phyloP scores from a whole-genome alignment of 1,140 invertebrate species.

The Tigriopus japonicus region DNA sequence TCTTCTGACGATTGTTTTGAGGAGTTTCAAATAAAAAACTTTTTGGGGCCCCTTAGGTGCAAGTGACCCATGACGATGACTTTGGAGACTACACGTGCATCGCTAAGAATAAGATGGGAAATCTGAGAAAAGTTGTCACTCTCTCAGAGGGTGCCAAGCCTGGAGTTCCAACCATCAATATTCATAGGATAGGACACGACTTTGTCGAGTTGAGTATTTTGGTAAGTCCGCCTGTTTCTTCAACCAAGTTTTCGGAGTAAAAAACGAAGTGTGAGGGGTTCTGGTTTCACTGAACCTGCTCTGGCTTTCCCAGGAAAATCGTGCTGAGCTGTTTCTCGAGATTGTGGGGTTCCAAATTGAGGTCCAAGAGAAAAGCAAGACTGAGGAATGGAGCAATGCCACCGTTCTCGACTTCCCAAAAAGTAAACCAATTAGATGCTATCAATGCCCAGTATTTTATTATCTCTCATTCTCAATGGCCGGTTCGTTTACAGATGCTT shows the following conservation, averaged over 20 bases:
- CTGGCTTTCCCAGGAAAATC: neutral
- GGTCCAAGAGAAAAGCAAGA: neutral
- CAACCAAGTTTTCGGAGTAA: neutral
- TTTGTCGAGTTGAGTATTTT: conserved; percentile 7
- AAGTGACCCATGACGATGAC: conserved; percentile 5
- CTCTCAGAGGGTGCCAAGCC: conserved; percentile 11
- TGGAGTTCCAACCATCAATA: conserved; percentile 4
- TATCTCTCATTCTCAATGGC: too few relatives aligned
- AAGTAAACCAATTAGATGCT: conserved; percentile 5
- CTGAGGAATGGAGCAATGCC: neutral
- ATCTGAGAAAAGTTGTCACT: conserved; percentile 1
- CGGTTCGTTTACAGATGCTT: neutral
- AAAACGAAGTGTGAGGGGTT: too few relatives aligned
- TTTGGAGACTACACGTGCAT: conserved; percentile 14
- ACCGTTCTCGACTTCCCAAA: neutral
- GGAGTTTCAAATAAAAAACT: too few relatives aligned
- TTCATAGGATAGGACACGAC: conserved; percentile 5
- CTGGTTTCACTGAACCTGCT: neutral
- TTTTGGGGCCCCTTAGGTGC: neutral
- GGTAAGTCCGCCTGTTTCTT: neutral
- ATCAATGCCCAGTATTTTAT: neutral
- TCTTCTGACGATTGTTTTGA: too few relatives aligned
- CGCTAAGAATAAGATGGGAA: conserved; percentile 9
- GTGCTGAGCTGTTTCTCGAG: neutral
- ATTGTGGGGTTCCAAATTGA: conserved; percentile 6